A percentile compares a stretch with the other conserved stretches of the same genome.
phyloP scores from a whole-genome alignment of 2,797 vertebrate genomes.

The Helostoma temminkii region DNA sequence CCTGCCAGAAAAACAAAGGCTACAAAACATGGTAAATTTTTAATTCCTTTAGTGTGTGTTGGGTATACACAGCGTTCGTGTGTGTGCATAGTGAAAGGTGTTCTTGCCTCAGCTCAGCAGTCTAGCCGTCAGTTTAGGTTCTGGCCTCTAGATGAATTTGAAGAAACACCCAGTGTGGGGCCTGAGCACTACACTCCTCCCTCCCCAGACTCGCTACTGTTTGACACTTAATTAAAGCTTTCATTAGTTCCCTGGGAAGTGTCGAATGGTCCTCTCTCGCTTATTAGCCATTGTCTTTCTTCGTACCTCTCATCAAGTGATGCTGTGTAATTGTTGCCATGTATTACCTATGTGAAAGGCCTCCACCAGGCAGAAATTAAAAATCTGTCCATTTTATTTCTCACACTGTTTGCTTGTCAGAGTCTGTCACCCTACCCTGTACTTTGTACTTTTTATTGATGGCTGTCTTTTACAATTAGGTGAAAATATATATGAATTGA shows the following conservation, averaged over 20 bases:
- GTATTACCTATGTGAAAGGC: slow-evolving; percentile 57
- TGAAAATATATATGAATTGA: slow-evolving; percentile 2
- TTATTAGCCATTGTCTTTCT: slow-evolving; percentile 64
- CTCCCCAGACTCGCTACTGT: slow-evolving; percentile 52
- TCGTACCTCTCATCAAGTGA: slow-evolving; percentile 57
- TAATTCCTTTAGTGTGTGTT: slow-evolving; percentile 31
- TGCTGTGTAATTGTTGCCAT: slow-evolving; percentile 68
- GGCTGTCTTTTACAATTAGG: neutral
- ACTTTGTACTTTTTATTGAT: slow-evolving; percentile 22
- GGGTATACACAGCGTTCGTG: neutral
- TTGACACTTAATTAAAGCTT: slow-evolving; percentile 85
- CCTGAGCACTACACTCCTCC: slow-evolving; percentile 46
- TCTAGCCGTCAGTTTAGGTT: slow-evolving; percentile 50
- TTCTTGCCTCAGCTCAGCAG: slow-evolving; percentile 35
- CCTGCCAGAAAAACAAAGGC: slow-evolving; percentile 38
- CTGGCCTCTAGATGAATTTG: slow-evolving; percentile 67
- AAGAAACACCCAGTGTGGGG: slow-evolving; percentile 74
- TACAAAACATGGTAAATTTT: slow-evolving; percentile 52
- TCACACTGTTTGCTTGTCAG: slow-evolving; percentile 11
- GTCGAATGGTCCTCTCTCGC: slow-evolving; percentile 67
- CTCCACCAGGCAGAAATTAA: slow-evolving; percentile 21
- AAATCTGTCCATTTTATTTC: slow-evolving; percentile 36
- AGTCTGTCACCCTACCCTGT: slow-evolving; percentile 5
- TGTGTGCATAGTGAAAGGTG: neutral
- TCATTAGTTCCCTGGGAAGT: slow-evolving; percentile 80